A percentile compares a stretch with the other conserved stretches of the same genome.
Conservation (phyloP, 2,113 vertebrate species). For the Bubo blakistoni region DNA sequence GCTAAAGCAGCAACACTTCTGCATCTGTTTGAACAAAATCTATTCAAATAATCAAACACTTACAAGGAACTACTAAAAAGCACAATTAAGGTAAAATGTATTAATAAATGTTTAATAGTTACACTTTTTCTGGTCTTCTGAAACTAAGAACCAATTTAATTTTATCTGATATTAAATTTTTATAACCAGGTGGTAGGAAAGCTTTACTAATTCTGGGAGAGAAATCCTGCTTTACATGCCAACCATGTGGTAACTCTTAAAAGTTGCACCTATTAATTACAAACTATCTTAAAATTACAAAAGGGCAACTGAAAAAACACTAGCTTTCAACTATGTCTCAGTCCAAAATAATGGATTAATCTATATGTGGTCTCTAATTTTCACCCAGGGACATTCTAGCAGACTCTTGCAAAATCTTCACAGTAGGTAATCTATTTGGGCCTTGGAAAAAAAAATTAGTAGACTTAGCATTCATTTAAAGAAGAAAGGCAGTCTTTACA, state of each 20-base stretch:
- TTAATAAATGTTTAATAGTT: slow-evolving; percentile 63
- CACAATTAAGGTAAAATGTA: slow-evolving; percentile 39
- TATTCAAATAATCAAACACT: slow-evolving; percentile 43
- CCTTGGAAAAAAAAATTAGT: not conserved
- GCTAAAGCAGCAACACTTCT: slow-evolving; percentile 18
- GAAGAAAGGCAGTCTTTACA: not conserved
- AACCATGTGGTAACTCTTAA: slow-evolving; percentile 25
- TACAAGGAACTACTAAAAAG: slow-evolving; percentile 30
- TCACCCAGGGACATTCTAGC: not conserved
- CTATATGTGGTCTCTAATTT: not conserved
- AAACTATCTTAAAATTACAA: not conserved
- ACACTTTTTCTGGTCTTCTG: slow-evolving; percentile 26
- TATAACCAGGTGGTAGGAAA: slow-evolving; percentile 42
- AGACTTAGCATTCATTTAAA: not conserved
- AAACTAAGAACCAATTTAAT: slow-evolving; percentile 19
- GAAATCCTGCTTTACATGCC: not conserved
- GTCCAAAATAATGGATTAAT: slow-evolving; percentile 36
- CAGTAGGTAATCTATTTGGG: slow-evolving; percentile 31
- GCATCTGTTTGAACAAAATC: slow-evolving; percentile 19
- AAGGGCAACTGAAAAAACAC: slow-evolving; percentile 23
- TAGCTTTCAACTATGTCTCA: not conserved
- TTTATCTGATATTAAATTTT: slow-evolving; percentile 37
- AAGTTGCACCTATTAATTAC: slow-evolving; percentile 23
- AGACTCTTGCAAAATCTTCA: slow-evolving; percentile 12
- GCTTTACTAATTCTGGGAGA: slow-evolving; percentile 23